Evolutionary conservation across 2,797 vertebrate species (phyloP).

Genomic region (Hydrolagus colliei): DNA sequence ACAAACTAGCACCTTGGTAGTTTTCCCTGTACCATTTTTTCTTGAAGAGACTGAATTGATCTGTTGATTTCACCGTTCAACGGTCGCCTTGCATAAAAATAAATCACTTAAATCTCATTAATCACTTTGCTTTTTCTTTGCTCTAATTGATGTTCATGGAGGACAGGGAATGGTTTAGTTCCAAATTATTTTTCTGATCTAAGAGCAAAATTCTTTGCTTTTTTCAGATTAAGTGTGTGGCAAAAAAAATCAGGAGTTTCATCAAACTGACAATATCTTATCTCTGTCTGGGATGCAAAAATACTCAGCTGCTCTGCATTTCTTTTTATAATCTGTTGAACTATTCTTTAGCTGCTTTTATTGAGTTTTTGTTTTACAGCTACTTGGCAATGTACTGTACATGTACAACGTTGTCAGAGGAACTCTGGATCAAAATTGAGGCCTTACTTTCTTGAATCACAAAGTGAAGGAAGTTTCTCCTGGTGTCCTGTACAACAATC

Average conservation of each 20-base stretch:
- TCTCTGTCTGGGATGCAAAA: not conserved
- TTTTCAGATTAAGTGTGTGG: too few species aligned
- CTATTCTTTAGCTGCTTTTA: not conserved
- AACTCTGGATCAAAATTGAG: not conserved
- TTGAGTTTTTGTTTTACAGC: not conserved
- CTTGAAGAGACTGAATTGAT: not conserved
- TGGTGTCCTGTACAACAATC: not conserved
- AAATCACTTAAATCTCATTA: not conserved
- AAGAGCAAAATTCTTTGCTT: too few species aligned
- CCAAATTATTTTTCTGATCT: too few species aligned
- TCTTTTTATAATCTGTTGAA: not conserved
- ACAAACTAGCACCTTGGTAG: not conserved
- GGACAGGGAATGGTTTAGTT: not conserved
- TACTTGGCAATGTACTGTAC: not conserved
- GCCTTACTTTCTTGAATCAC: not conserved
- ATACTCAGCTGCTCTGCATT: not conserved
- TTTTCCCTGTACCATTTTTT: not conserved
- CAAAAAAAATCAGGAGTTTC: too few species aligned
- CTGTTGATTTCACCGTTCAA: not conserved
- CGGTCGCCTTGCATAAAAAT: not conserved
- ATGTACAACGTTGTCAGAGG: not conserved
- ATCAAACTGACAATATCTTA: too few species aligned
- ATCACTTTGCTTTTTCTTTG: slow-evolving; percentile 2
- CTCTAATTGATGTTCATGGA: not conserved
- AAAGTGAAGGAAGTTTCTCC: not conserved